Base-by-base conservation (phyloP, 1,140 invertebrate genomes). In the Hylyphantes graminicola region DNA sequence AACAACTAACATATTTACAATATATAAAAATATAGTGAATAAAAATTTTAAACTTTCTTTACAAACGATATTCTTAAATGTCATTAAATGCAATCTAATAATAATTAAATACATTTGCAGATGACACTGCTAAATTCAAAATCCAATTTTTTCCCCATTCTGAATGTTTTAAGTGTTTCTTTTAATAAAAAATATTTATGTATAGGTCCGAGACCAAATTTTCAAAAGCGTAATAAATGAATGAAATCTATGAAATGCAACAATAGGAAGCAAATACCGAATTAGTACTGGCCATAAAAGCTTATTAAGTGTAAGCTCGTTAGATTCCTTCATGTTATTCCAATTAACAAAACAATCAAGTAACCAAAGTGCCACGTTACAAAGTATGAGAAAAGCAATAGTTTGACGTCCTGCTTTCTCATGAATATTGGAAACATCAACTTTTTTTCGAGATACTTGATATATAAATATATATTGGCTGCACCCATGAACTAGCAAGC, bases 231-330 rank as follows among this genome's bases (percentile, higher is more conserved):
- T 90, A 21, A 94, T 92, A 75, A 92, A 92, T 9, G 93, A 93
- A 87, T 94, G 94, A 89, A 94, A 94, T 54, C 93, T 90, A 84
- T 92, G 94, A 87, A 94, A 93, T 19, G 93, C 93, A 1, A 93
- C 87, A 4, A 94, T 88, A 0, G 93, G 93, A 53, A 94, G 88
- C 8, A 92, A 91, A 48, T 93, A 90, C 79, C 93, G 90, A 0
- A 92, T 93, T 65, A 94, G 90, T 12, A 94, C 90, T 48, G 92
- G 93, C 93, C 93, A 94, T 0, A 92, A 90, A 5, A 93, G 88
- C 11, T 93, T 90, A 4, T 93, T 93, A 88, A 93, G 94, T 88
- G 93, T 93, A 19, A 90, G 87, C 67, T 93, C 92, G 6, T 92
- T 84, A 81, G 92, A 91, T 82, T 93, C 92, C 7, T 91, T 91